Conservation (phyloP, 2,888 invertebrate species). For the Eurytoma californica region DNA sequence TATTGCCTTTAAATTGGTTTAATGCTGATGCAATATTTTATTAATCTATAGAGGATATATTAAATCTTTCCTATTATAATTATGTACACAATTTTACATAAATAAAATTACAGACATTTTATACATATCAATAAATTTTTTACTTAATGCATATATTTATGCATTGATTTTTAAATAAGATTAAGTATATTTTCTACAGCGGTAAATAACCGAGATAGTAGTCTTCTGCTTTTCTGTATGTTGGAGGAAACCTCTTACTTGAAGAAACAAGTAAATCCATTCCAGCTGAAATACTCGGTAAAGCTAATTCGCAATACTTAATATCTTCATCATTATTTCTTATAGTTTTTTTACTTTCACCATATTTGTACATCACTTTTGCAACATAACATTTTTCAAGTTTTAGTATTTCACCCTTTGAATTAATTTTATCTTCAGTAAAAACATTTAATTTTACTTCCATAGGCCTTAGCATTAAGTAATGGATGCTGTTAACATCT, state of each 20-base stretch:
- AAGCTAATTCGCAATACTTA: constrained; percentile 65
- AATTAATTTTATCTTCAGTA: constrained; percentile 48
- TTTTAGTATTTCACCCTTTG: constrained; percentile 54
- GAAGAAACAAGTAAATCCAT: constrained; percentile 67
- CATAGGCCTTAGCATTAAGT: constrained; percentile 67
- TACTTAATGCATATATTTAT: too few species aligned
- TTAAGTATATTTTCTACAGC: constrained; percentile 18
- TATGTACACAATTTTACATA: background rate
- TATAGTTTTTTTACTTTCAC: constrained; percentile 58
- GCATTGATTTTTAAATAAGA: too few species aligned
- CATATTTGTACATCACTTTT: constrained; percentile 70
- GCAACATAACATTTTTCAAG: constrained; percentile 62
- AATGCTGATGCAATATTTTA: background rate
- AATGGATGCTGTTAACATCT: constrained; percentile 62
- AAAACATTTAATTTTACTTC: constrained; percentile 68
- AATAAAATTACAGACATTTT: too few species aligned
- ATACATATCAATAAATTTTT: too few species aligned
- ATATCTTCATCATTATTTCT: constrained; percentile 59
- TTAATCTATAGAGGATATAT: background rate
- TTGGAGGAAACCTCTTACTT: constrained; percentile 67
- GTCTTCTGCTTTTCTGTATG: constrained; percentile 65
- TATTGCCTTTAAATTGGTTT: background rate
- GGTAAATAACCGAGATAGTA: constrained; percentile 68
- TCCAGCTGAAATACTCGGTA: constrained; percentile 67
- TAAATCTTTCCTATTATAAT: background rate